phyloP scores from a whole-genome alignment of 2,113 vertebrate species.

The Acrocephalus kingi region DNA sequence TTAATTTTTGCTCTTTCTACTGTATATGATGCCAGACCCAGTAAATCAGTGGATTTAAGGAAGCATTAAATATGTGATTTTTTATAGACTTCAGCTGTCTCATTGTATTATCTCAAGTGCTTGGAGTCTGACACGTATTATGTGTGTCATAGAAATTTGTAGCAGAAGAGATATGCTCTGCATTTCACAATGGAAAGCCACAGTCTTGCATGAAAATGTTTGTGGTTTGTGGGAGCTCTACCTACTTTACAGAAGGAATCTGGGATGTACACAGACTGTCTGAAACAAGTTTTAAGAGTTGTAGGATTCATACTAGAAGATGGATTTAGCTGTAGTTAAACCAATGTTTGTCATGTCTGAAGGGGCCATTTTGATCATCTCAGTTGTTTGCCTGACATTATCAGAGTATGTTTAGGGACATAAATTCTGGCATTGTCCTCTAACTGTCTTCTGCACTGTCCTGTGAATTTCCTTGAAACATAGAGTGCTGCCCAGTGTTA shows the following conservation, averaged over 20 bases:
- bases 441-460: not conserved
- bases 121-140: not conserved
- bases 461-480: not conserved
- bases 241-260: not conserved
- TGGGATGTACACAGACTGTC: not conserved
- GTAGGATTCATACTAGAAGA: not conserved
- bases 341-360: not conserved
- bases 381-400: not conserved
- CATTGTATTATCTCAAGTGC: not conserved
- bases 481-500: not conserved
- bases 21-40: not conserved
- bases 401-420: not conserved
- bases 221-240: not conserved
- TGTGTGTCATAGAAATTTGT: fast-evolving
- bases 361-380: not conserved
- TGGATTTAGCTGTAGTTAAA: not conserved
- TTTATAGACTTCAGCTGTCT: not conserved
- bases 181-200: not conserved
- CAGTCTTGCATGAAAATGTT: not conserved
- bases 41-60: not conserved
- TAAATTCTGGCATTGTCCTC: not conserved
- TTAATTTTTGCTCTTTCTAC: not conserved
- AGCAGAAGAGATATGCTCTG: not conserved
- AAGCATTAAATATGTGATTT: not conserved
- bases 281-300: not conserved